phyloP scores from a whole-genome alignment of 1,140 invertebrate species.

The Drosophila seguyi region DNA sequence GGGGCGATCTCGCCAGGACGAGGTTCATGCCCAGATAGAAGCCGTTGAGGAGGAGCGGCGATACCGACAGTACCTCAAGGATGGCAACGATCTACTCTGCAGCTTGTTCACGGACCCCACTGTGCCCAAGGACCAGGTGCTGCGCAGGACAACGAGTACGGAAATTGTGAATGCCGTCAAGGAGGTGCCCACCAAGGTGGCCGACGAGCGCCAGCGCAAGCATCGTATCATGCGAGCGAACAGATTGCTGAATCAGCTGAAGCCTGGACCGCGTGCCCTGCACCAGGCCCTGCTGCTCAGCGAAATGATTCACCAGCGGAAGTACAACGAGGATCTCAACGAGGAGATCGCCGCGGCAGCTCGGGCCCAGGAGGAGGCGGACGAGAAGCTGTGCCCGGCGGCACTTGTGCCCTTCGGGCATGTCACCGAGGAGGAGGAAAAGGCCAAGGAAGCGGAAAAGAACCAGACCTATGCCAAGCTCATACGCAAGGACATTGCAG shows the following conservation, averaged over 20 bases:
- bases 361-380: conserved; percentile 32
- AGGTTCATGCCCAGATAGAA: conserved; percentile 18
- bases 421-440: conserved; percentile 39
- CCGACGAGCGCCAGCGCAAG: conserved; percentile 49
- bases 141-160: neutral
- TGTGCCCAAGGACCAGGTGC: neutral
- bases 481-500: conserved; percentile 9
- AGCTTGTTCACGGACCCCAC: conserved; percentile 53
- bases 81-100: conserved; percentile 60
- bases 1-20: conserved; percentile 32
- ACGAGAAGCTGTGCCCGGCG: conserved; percentile 47
- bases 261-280: conserved; percentile 52
- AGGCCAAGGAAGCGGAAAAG: conserved; percentile 15
- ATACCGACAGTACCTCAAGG: conserved; percentile 63
- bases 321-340: conserved; percentile 44
- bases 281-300: conserved; percentile 48
- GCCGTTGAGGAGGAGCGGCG: conserved; percentile 64
- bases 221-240: conserved; percentile 58
- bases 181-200: conserved; percentile 1
- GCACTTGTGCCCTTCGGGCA: conserved; percentile 47
- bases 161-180: neutral
- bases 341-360: conserved; percentile 43
- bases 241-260: conserved; percentile 43
- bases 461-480: neutral
- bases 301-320: conserved; percentile 49